Conservation (phyloP, 92 coral and sea anemone species). For the Epizoanthus illoricatus region DNA sequence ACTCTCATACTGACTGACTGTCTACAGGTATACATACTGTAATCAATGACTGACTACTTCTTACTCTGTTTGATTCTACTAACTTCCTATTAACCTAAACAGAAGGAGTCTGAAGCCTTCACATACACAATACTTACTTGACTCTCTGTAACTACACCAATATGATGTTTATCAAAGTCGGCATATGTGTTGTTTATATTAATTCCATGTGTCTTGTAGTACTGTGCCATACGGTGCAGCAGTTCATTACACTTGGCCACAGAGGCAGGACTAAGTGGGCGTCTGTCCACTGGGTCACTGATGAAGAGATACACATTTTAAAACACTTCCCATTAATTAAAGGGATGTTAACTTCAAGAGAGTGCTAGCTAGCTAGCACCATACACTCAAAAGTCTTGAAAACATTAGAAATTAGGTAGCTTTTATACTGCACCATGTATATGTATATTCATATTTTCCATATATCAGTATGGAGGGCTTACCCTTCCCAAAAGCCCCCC, state of each 20-base stretch:
- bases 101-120: neutral
- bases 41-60: neutral
- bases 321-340: neutral
- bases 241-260: constrained; percentile 83
- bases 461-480: too few relatives aligned
- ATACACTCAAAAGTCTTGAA: too few relatives aligned
- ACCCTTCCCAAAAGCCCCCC: too few relatives aligned
- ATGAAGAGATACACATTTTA: neutral
- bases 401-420: too few relatives aligned
- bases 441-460: too few relatives aligned
- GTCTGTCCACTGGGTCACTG: constrained; percentile 77
- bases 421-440: too few relatives aligned
- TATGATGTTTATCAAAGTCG: constrained; percentile 97
- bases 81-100: neutral
- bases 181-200: constrained; percentile 93
- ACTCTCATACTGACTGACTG: too few relatives aligned
- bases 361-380: too few relatives aligned
- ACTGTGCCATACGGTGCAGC: constrained; percentile 74
- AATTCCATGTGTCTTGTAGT: constrained; percentile 93
- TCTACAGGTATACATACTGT: neutral
- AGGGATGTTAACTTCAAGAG: too few relatives aligned
- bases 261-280: constrained; percentile 94
- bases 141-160: constrained; percentile 95
- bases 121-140: constrained; percentile 55
- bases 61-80: neutral